Conservation (phyloP, 2,797 vertebrate species). For the Zenarchopterus dispar region DNA sequence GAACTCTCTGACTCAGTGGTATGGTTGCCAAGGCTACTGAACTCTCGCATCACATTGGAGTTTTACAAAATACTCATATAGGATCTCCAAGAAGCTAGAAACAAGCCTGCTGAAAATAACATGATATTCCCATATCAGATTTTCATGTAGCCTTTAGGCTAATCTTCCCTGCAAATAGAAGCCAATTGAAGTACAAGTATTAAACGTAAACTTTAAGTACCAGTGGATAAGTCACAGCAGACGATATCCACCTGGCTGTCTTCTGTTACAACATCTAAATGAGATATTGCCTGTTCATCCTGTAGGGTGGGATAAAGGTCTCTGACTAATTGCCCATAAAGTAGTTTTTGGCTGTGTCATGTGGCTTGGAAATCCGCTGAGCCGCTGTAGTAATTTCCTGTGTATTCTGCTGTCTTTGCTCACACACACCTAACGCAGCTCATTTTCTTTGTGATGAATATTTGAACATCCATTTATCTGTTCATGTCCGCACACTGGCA, state of each 20-base stretch:
- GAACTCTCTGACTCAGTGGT: no score
- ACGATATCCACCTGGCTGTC: background rate
- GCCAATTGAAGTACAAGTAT: no score
- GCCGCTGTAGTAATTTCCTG: slow-evolving; percentile 59
- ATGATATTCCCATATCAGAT: no score
- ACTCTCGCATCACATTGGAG: no score
- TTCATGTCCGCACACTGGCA: background rate
- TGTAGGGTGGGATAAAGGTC: slow-evolving; percentile 12
- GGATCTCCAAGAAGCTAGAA: no score
- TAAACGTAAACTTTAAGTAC: background rate
- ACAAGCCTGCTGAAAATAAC: no score
- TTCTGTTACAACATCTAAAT: background rate
- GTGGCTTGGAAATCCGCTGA: slow-evolving; percentile 51
- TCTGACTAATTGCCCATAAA: slow-evolving; percentile 21
- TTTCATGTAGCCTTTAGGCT: no score
- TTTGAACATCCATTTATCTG: slow-evolving; percentile 21
- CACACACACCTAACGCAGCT: slow-evolving; percentile 10
- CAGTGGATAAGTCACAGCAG: background rate
- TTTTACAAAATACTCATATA: no score
- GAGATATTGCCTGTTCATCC: background rate
- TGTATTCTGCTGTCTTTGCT: slow-evolving; percentile 29
- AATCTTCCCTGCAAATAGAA: no score
- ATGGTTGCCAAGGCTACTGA: no score
- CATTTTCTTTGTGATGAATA: slow-evolving; percentile 16
- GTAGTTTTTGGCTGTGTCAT: slow-evolving; percentile 33